Evolutionary conservation across 2,797 vertebrate species (phyloP).

Genomic region (Enteromius mattozi): DNA sequence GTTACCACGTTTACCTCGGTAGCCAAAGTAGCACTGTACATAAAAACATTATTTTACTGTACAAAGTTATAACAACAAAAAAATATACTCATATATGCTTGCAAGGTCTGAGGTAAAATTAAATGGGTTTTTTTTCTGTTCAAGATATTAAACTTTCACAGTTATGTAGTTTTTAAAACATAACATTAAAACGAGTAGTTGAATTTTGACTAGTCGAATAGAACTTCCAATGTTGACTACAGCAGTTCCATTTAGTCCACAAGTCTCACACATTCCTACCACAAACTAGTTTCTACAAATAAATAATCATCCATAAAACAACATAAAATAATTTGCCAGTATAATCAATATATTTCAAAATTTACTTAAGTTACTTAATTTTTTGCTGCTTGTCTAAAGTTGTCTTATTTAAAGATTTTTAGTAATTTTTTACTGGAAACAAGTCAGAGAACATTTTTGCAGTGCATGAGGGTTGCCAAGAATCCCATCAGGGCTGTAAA

Average conservation of each 20-base stretch:
- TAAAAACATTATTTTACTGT: background rate
- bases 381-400: background rate
- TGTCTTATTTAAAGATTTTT: background rate
- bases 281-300: background rate
- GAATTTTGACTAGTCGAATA: background rate
- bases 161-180: background rate
- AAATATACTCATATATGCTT: background rate
- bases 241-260: background rate
- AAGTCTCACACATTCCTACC: background rate
- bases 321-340: background rate
- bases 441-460: background rate
- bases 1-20: background rate
- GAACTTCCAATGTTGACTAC: background rate
- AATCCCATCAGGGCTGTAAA: background rate
- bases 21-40: background rate
- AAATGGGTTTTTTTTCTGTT: background rate
- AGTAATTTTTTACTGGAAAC: background rate
- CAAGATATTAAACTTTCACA: background rate
- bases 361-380: too few species aligned
- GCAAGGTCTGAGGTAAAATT: background rate
- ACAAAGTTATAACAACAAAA: background rate
- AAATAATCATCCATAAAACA: background rate
- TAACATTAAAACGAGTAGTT: background rate
- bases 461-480: background rate
- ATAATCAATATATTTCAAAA: too few species aligned